These are phyloP conservation scores for Pinctada fucata DNA, from an alignment of 2,888 invertebrate species.

Conservation along the genomic window DNA sequence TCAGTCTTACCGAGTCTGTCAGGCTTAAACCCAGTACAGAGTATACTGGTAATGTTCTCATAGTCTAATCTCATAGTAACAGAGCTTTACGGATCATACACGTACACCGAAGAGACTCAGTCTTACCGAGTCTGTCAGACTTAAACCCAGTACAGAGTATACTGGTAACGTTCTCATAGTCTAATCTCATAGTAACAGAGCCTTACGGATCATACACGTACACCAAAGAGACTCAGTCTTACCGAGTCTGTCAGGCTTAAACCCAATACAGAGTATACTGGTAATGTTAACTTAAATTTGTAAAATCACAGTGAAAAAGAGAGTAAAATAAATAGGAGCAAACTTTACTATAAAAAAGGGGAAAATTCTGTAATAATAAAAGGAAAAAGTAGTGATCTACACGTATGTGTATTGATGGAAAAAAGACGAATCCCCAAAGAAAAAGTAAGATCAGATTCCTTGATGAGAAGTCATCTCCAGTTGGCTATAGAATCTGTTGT, in stretches of 20 bases:
- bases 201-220: background rate
- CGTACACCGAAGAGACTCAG: constrained; percentile 14
- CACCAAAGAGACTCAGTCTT: constrained; percentile 24
- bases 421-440: no score
- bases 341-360: no score
- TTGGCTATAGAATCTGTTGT: no score
- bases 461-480: no score
- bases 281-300: constrained; percentile 33
- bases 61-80: no score
- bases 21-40: constrained; percentile 50
- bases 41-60: constrained; percentile 44
- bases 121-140: constrained; percentile 31
- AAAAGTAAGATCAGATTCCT: no score
- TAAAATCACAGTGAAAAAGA: background rate
- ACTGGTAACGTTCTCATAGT: constrained; percentile 42
- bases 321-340: no score
- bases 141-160: constrained; percentile 50
- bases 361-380: no score
- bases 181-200: background rate
- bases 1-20: constrained; percentile 31
- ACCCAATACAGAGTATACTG: constrained; percentile 52
- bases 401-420: no score
- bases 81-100: constrained; percentile 7
- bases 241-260: constrained; percentile 35
- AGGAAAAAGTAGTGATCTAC: no score